Evolutionary conservation across 2,888 invertebrate species (phyloP).

Genomic region (Mantis religiosa): DNA sequence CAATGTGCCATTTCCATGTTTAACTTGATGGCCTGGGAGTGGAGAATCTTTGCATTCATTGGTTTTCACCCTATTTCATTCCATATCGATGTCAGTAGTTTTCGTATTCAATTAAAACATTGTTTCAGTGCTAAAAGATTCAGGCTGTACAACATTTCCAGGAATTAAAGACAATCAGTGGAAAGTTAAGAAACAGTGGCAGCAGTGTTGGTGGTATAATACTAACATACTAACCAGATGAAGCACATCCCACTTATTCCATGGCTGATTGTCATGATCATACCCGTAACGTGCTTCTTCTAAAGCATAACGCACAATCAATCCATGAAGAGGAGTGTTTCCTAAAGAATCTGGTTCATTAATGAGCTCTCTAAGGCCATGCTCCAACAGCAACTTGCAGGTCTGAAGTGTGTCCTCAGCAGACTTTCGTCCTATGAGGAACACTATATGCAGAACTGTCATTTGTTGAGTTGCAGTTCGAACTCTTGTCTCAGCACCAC

Average conservation of each 20-base stretch:
- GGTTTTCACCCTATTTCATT: too few relatives aligned
- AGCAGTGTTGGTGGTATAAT: too few relatives aligned
- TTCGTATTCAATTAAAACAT: too few relatives aligned
- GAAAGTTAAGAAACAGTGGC: too few relatives aligned
- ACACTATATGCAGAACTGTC: slow-evolving; percentile 64
- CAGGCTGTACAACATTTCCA: too few relatives aligned
- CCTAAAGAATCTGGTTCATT: slow-evolving; percentile 64
- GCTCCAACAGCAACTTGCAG: slow-evolving; percentile 63
- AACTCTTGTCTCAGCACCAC: slow-evolving; percentile 67
- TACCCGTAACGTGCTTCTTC: slow-evolving; percentile 66
- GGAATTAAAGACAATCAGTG: too few relatives aligned
- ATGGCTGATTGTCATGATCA: slow-evolving; percentile 50
- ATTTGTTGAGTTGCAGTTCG: slow-evolving; percentile 67
- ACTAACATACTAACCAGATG: slow-evolving; percentile 51
- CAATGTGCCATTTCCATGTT: too few relatives aligned
- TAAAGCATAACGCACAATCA: slow-evolving; percentile 60
- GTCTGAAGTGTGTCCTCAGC: slow-evolving; percentile 68
- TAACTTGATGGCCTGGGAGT: too few relatives aligned
- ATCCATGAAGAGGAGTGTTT: slow-evolving; percentile 67
- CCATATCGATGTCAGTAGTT: too few relatives aligned
- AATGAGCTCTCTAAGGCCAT: slow-evolving; percentile 67
- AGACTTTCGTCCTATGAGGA: slow-evolving; percentile 63
- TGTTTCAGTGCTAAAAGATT: too few relatives aligned
- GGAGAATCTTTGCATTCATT: too few relatives aligned
- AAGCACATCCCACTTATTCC: slow-evolving; percentile 72